These are phyloP conservation scores for Ariolimax columbianus DNA, from an alignment of 2,888 invertebrate species.

Conservation along the genomic window DNA sequence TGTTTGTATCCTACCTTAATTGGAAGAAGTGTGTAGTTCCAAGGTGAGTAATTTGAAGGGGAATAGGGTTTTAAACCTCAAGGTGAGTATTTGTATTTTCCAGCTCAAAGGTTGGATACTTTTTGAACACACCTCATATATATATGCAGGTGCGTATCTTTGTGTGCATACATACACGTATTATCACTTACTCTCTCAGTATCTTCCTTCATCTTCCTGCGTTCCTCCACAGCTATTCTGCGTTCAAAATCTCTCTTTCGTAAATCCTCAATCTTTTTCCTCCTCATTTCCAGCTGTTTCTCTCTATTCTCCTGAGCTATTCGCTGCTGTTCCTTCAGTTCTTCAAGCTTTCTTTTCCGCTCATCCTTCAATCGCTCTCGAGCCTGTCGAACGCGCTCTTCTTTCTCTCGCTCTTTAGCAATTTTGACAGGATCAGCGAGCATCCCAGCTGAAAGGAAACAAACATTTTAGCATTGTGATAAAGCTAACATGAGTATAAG, in stretches of 20 bases:
- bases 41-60: too few relatives aligned
- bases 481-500: background rate
- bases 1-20: too few relatives aligned
- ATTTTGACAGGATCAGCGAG: slow-evolving; percentile 63
- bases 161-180: too few relatives aligned
- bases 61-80: too few relatives aligned
- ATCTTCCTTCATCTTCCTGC: slow-evolving; percentile 66
- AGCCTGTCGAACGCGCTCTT: slow-evolving; percentile 67
- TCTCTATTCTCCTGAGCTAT: slow-evolving; percentile 72
- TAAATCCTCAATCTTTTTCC: slow-evolving; percentile 72
- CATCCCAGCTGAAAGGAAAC: slow-evolving; percentile 18
- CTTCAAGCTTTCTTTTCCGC: slow-evolving; percentile 68
- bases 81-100: too few relatives aligned
- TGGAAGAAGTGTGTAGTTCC: too few relatives aligned
- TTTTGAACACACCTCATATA: too few relatives aligned
- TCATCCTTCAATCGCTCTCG: slow-evolving; percentile 69
- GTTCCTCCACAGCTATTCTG: slow-evolving; percentile 70
- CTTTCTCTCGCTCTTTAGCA: slow-evolving; percentile 70
- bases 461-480: background rate
- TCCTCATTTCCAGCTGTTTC: slow-evolving; percentile 69
- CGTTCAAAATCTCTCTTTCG: slow-evolving; percentile 70
- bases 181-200: slow-evolving; percentile 66
- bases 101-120: too few relatives aligned
- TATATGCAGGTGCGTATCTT: too few relatives aligned
- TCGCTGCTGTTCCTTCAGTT: slow-evolving; percentile 71